These are phyloP conservation scores for Parauchenoglanis punctatus DNA, from an alignment of 2,797 vertebrate genomes.

Conservation along the genomic window DNA sequence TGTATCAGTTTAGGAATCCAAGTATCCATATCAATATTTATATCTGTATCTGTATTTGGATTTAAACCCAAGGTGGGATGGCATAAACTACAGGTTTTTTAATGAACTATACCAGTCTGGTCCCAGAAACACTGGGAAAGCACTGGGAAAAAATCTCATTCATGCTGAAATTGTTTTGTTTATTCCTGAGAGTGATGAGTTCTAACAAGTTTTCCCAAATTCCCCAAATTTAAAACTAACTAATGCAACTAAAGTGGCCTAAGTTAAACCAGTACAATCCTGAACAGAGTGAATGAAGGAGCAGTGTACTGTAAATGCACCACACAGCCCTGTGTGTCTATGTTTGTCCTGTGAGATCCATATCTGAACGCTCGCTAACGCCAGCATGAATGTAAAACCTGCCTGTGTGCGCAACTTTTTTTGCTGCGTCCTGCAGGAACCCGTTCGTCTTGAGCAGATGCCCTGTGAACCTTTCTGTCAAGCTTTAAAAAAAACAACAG, in stretches of 20 bases:
- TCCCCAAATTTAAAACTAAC: not conserved
- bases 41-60: not conserved
- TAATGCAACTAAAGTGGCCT: not conserved
- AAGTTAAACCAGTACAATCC: not conserved
- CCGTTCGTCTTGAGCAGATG: not conserved
- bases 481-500: not conserved
- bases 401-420: not conserved
- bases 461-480: not conserved
- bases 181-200: not conserved
- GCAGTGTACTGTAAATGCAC: not conserved
- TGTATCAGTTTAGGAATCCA: not conserved
- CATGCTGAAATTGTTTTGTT: not conserved
- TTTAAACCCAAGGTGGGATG: not conserved
- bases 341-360: no score
- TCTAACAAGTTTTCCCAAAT: not conserved
- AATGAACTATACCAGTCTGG: not conserved
- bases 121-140: not conserved
- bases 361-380: not conserved
- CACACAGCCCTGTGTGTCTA: not conserved
- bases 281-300: not conserved
- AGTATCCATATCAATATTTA: not conserved
- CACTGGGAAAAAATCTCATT: not conserved
- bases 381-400: not conserved
- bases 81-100: not conserved
- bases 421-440: not conserved